These are phyloP conservation scores for Sapajus apella DNA, from an alignment of 2,113 vertebrate genomes.

Conservation along the genomic window DNA sequence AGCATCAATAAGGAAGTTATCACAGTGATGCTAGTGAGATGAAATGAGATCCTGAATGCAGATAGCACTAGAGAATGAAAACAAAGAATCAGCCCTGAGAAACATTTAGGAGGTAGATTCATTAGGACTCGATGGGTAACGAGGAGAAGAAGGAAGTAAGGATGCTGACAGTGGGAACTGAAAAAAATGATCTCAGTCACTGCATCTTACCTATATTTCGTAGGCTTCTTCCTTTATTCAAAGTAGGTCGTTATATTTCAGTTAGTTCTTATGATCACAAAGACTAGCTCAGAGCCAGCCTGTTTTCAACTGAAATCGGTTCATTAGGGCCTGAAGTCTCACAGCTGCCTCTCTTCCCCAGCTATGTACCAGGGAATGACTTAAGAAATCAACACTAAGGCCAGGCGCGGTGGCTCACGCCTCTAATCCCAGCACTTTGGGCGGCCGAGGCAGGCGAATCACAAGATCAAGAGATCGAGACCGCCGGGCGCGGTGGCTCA, in stretches of 20 bases:
- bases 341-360: not conserved
- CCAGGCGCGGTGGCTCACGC: too few species aligned
- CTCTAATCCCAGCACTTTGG: too few species aligned
- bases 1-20: not conserved
- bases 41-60: not conserved
- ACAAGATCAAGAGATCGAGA: too few species aligned
- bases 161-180: not conserved
- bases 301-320: not conserved
- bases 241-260: not conserved
- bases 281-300: not conserved
- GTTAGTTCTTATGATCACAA: not conserved
- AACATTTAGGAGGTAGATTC: not conserved
- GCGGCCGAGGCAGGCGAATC: too few species aligned
- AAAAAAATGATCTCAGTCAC: not conserved
- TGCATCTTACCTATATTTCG: not conserved
- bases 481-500: too few species aligned
- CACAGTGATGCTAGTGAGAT: not conserved
- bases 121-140: not conserved
- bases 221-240: not conserved
- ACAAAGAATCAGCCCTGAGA: not conserved
- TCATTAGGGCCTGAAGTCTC: not conserved
- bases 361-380: not conserved
- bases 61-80: not conserved
- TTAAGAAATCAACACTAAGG: not conserved
- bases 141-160: not conserved